Base-by-base conservation (phyloP, 2,888 invertebrate genomes). In the Gibbula magus region DNA sequence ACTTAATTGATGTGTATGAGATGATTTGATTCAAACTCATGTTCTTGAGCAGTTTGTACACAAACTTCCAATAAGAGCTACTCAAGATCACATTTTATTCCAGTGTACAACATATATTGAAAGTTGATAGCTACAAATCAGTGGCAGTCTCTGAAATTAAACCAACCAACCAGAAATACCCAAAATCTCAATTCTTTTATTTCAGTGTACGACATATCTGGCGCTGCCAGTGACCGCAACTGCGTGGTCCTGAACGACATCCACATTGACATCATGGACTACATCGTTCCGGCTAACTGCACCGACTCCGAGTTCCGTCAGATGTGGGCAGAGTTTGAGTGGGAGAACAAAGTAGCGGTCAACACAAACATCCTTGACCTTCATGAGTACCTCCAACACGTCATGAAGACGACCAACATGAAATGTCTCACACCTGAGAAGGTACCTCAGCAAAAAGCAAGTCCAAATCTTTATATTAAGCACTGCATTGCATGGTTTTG, bases 271-370 rank as follows among this genome's bases (percentile, higher is more conserved):
- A 99, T 99, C 88, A 98, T 99, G 97, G 99, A 99, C 94, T 99
- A 91, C 92, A 94, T 91, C 85, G 93, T 91, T 82, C 99, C 99
- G 25, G 98, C 98, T 20, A 93, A 95, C 56, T 99, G 99, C 93
- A 97, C 96, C 77, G 99, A 99, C 93, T 95, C 96, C 0, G 99
- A 99, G 94, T 99, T 99, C 95, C 94, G 99, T 7, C 96, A 97
- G 93, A 99, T 99, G 99, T 99, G 99, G 99, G 98, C 98, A 2
- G 99, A 99, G 94, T 99, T 99, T 94, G 99, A 99, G 94, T 99
- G 99, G 99, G 99, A 99, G 94, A 99, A 99, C 94, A 99, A 99
- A 93, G 95, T 97, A 61, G 96, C 98, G 0, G 98, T 99, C 1
- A 97, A 97, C 93, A 99, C 99, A 2, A 93, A 93, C 81, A 95